These are phyloP conservation scores for Tiliacea citrago DNA, from an alignment of 2,888 invertebrate species.

Conservation along the genomic window DNA sequence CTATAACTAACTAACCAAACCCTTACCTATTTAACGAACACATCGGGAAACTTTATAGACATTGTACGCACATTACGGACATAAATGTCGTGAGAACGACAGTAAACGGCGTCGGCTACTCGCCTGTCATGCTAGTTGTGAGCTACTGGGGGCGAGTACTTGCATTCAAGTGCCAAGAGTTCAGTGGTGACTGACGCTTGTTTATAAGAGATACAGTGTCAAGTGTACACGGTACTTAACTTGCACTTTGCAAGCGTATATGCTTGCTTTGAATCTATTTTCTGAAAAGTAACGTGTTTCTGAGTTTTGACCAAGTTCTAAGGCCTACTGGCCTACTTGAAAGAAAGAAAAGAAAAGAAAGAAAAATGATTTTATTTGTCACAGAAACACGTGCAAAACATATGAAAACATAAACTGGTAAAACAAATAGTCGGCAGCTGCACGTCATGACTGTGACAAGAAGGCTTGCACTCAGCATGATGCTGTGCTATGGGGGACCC, in stretches of 20 bases:
- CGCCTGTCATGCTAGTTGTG: constrained; percentile 41
- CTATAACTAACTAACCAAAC: constrained; percentile 7
- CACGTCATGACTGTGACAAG: too few relatives aligned
- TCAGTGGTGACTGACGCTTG: constrained; percentile 49
- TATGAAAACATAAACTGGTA: too few relatives aligned
- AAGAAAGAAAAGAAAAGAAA: too few relatives aligned
- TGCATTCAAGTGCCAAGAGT: constrained; percentile 58
- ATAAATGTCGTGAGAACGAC: constrained; percentile 48
- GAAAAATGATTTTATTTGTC: too few relatives aligned
- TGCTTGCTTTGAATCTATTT: constrained; percentile 21
- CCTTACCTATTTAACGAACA: constrained; percentile 1
- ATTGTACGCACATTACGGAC: constrained; percentile 19
- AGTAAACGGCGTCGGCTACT: constrained; percentile 32
- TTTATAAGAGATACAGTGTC: constrained; percentile 49
- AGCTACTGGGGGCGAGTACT: constrained; percentile 48
- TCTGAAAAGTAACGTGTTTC: constrained; percentile 10
- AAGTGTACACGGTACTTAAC: constrained; percentile 43
- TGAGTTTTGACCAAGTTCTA: background rate
- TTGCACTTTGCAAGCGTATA: constrained; percentile 19
- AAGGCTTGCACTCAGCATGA: too few relatives aligned
- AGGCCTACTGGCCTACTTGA: background rate
- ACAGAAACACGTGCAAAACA: too few relatives aligned
- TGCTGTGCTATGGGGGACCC: too few relatives aligned
- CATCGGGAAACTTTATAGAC: constrained; percentile 24
- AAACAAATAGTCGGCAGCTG: too few relatives aligned